Evolutionary conservation across 2,797 vertebrate genomes (phyloP).

Genomic region (Brachymystax lenok): DNA sequence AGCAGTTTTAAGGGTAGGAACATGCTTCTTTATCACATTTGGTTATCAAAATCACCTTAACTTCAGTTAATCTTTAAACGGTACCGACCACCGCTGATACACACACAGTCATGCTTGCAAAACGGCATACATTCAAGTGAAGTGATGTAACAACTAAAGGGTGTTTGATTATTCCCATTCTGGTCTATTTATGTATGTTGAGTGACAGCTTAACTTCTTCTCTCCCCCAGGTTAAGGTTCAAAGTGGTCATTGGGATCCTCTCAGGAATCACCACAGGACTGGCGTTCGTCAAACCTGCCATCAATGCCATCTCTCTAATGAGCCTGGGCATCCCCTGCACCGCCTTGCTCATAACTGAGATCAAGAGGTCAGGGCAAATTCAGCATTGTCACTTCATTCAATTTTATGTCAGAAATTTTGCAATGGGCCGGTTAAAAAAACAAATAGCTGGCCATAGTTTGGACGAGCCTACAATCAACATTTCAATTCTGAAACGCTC

Average conservation of each 20-base stretch:
- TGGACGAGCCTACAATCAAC: neutral
- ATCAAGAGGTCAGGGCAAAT: slow-evolving; percentile 85
- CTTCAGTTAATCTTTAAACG: no score
- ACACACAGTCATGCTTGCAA: no score
- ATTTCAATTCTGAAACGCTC: neutral
- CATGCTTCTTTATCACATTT: no score
- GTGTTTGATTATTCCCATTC: no score
- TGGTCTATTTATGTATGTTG: neutral
- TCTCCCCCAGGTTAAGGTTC: slow-evolving; percentile 83
- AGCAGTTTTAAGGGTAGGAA: no score
- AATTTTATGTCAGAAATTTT: no score
- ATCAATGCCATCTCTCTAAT: slow-evolving; percentile 95
- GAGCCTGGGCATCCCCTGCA: slow-evolving; percentile 93
- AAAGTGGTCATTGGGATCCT: slow-evolving; percentile 91
- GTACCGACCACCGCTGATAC: no score
- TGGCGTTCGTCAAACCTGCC: slow-evolving; percentile 94
- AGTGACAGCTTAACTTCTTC: slow-evolving; percentile 1
- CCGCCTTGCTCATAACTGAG: slow-evolving; percentile 87
- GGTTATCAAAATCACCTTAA: no score
- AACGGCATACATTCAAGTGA: no score
- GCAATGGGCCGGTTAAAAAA: no score
- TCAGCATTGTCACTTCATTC: neutral
- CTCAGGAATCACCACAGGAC: slow-evolving; percentile 89
- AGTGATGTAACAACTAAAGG: no score
- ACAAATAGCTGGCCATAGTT: no score